These are phyloP conservation scores for Bombus balteatus DNA, from an alignment of 1,140 invertebrate genomes.

Conservation along the genomic window DNA sequence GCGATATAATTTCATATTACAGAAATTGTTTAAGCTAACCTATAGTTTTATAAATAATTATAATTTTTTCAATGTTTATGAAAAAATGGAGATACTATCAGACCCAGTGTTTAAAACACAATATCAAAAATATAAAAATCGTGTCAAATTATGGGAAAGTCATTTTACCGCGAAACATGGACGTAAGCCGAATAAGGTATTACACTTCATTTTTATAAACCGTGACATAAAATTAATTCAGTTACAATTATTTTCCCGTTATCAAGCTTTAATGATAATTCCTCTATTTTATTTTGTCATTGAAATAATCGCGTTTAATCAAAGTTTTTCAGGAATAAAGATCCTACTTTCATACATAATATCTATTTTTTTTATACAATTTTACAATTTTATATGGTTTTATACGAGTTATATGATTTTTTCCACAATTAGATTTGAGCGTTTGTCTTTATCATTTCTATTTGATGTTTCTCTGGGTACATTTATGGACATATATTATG, in stretches of 20 bases:
- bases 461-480: background rate
- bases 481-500: background rate
- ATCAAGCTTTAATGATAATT: background rate
- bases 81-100: conserved; percentile 72
- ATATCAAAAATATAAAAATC: conserved; percentile 86
- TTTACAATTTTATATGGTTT: too few species aligned
- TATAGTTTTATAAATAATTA: background rate
- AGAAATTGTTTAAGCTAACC: background rate
- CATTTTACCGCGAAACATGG: conserved; percentile 87
- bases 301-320: background rate
- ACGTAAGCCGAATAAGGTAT: conserved; percentile 88
- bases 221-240: background rate
- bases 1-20: background rate
- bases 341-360: conserved; percentile 3
- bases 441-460: background rate
- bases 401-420: background rate
- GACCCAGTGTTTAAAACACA: conserved; percentile 74
- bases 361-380: background rate
- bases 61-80: background rate
- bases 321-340: background rate
- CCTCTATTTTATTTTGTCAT: background rate
- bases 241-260: background rate
- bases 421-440: background rate
- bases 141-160: conserved; percentile 91
- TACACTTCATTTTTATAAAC: conserved; percentile 26